Percentiles rank a stretch among this genome's conserved stretches.
Conservation (phyloP, 2,113 vertebrate species). For the Pelecanoides urinatrix region DNA sequence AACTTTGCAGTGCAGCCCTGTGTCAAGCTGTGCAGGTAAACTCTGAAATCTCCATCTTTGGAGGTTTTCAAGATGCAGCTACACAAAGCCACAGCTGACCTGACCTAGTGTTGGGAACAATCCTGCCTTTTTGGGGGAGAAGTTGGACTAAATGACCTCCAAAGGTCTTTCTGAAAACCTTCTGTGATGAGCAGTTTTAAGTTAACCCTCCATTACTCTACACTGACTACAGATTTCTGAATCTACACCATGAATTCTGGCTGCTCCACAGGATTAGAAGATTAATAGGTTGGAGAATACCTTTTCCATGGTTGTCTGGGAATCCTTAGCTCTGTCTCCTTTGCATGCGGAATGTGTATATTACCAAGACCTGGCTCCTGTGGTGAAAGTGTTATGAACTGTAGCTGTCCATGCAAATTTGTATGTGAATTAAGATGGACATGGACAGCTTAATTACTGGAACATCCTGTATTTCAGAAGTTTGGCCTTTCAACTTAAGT, state of each 20-base stretch:
- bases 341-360: neutral
- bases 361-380: neutral
- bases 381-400: neutral
- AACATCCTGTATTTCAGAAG: neutral
- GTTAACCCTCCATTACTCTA: neutral
- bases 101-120: neutral
- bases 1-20: neutral
- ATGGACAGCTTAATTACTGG: neutral
- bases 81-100: neutral
- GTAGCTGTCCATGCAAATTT: neutral
- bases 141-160: neutral
- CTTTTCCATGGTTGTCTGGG: neutral
- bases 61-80: neutral
- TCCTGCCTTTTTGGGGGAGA: neutral
- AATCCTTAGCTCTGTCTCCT: neutral
- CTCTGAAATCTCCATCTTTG: neutral
- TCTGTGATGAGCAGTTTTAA: neutral
- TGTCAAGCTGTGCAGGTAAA: neutral
- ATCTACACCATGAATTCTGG: neutral
- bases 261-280: neutral
- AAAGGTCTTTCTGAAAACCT: neutral
- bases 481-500: neutral
- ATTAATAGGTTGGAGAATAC: neutral
- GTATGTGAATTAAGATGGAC: neutral
- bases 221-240: neutral